Percentiles rank a stretch among this genome's conserved stretches.
Evolutionary conservation across 2,113 vertebrate genomes (phyloP).

Genomic region (Paratilapia polleni): DNA sequence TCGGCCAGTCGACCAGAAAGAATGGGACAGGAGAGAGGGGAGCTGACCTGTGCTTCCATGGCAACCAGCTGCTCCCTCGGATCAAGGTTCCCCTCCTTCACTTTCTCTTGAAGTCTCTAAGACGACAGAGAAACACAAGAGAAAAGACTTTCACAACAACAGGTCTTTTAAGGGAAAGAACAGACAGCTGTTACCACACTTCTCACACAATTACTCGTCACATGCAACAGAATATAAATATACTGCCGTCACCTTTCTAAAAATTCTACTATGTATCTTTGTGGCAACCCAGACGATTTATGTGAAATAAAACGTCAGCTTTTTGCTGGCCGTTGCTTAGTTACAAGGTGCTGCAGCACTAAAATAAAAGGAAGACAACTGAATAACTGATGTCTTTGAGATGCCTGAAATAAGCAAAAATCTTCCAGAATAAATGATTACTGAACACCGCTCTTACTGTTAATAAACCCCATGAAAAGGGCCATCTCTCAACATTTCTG

Average conservation of each 20-base stretch:
- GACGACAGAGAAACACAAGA: neutral
- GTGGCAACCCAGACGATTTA: neutral
- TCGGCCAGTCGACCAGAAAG: slow-evolving; percentile 7
- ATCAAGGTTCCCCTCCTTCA: slow-evolving; percentile 87
- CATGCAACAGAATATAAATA: no score
- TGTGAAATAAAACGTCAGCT: neutral
- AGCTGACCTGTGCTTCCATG: slow-evolving; percentile 87
- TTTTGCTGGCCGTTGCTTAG: neutral
- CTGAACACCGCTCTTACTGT: no score
- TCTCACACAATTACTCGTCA: no score
- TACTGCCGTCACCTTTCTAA: no score
- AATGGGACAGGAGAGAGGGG: neutral
- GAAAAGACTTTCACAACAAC: neutral
- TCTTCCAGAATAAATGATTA: no score
- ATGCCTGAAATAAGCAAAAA: fast-evolving
- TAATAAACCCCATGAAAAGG: no score
- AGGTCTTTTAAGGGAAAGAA: neutral
- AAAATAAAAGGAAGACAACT: neutral
- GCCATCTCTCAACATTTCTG: no score
- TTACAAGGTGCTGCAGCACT: fast-evolving
- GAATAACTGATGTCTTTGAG: neutral
- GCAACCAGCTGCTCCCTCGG: slow-evolving; percentile 84
- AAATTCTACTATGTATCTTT: neutral
- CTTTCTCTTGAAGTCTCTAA: slow-evolving; percentile 83
- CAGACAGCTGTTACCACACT: neutral